Evolutionary conservation across 1,140 invertebrate species (phyloP), one percentile per base, ranked within the genome.

Genomic region (Harlomillsia oculata): DNA sequence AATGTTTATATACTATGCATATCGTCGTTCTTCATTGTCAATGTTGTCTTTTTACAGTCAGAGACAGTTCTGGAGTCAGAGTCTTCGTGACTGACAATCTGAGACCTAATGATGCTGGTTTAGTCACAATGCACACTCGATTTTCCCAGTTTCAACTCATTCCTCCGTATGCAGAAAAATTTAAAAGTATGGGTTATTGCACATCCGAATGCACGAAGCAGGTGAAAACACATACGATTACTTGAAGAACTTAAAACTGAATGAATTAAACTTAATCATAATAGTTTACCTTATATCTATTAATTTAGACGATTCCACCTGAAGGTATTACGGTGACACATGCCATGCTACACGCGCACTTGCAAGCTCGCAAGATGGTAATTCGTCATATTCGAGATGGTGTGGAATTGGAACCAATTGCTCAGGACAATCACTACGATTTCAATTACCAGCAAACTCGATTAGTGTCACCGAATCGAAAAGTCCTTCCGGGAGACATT

Each of bases 51-150:
- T 49, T 66, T 69, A 46, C 71, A 79, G 82, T 82, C 8, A 68
- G 78, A 5, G 89, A 92, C 70, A 82, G 78, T 63, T 89, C 87
- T 8, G 89, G 89, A 5, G 76, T 94, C 25, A 75, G 86, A 32
- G 72, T 93, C 26, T 80, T 83, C 67, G 83, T 88, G 67, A 89
- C 87, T 0, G 74, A 77, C 0, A 73, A 80, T 20, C 68, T 88
- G 20, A 72, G 88, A 6, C 60, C 77, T 2, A 78, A 88, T 64
- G 87, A 93, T 67, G 84, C 82, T 1, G 87, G 85, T 0, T 80
- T 89, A 25, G 73, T 92, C 5, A 82, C 84, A 1, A 81, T 84
- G 23, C 89, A 88, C 8, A 80, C 91, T 3, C 82, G 83, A 0
- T 80, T 89, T 3, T 83, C 82, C 5, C 82, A 83, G 0, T 74